phyloP scores from a whole-genome alignment of 2,113 vertebrate species.

The Nyctereutes procyonoides region DNA sequence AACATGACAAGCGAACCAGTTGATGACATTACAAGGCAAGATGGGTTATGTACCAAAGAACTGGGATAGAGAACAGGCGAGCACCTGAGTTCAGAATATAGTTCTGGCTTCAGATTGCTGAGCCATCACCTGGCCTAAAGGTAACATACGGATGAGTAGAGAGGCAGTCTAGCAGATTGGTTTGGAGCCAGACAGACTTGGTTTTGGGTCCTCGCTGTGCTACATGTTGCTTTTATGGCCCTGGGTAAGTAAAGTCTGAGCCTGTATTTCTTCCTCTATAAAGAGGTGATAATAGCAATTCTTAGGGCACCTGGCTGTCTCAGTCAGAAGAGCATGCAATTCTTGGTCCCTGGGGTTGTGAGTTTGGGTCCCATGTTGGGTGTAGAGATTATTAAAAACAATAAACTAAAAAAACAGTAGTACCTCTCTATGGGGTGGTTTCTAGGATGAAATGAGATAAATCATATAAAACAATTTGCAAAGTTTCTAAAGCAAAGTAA shows the following conservation, averaged over 20 bases:
- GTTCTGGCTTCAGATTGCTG: background rate
- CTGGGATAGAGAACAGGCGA: background rate
- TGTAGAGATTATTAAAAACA: background rate
- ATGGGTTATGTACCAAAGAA: background rate
- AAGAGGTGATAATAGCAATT: background rate
- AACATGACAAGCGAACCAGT: background rate
- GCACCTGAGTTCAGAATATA: background rate
- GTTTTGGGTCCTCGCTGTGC: background rate
- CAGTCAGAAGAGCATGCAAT: background rate
- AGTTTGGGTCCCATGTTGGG: background rate
- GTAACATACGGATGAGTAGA: background rate
- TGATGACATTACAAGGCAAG: slow-evolving; percentile 15
- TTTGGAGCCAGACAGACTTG: background rate
- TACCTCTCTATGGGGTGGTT: background rate
- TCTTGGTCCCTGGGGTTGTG: background rate
- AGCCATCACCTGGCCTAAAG: background rate
- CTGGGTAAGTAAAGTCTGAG: background rate
- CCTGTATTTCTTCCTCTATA: background rate
- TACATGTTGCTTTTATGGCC: slow-evolving; percentile 1
- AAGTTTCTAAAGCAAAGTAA: slow-evolving; percentile 42
- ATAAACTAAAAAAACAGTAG: background rate
- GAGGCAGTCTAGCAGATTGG: background rate
- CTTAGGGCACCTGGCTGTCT: background rate
- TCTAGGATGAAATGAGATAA: slow-evolving; percentile 40
- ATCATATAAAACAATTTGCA: slow-evolving; percentile 16